Base-by-base conservation (phyloP, 2,888 invertebrate genomes). In the Cetonia aurata region DNA sequence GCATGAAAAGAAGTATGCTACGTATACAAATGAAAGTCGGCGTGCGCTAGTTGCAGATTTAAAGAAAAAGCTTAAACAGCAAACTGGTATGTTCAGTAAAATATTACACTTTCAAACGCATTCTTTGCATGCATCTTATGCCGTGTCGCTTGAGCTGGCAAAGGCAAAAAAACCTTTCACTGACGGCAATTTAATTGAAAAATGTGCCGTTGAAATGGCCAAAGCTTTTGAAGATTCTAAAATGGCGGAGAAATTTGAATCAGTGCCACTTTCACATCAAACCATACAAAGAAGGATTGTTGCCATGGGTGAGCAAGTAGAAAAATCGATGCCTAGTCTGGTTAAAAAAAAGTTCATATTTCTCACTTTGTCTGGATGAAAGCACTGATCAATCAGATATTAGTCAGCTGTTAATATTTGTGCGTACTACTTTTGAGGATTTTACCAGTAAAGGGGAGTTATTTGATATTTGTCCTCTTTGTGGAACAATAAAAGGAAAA, bases 101-200 rank as follows among this genome's bases (percentile, higher is more conserved):
- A 42, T 41, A 50, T 44, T 44, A 44, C 6, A 44, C 10, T n/a
- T 3, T 44, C 44, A 44, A 13, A n/a, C 44, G 13, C 13, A 10
- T 44, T 44, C 44, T 44, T 13, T 44, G 44, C 13, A 44, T 13
- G 44, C 44, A 10, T 44, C 44, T 44, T 44, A 13, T 13, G 44
- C 44, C 10, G 44, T 44, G 13, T 44, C 44, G 13, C 13, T 68
- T 59, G 71, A 72, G 55, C 70, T 72, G 48, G 70, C 67, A 70
- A 65, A 65, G 69, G 65, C 70, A 67, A 72, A 72, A 69, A 71
- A 70, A 67, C 72, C 69, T 31, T 73, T 73, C 50, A 68, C 67
- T 67, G 70, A 72, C 52, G 71, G 70, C 31, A 37, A 33, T 33
- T 15, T 71, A 17, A 56, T 72, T 60, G 69, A 72, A 65, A 69